Evolutionary conservation across 1,140 invertebrate genomes (phyloP).

Genomic region (Tetragonula clypearis): DNA sequence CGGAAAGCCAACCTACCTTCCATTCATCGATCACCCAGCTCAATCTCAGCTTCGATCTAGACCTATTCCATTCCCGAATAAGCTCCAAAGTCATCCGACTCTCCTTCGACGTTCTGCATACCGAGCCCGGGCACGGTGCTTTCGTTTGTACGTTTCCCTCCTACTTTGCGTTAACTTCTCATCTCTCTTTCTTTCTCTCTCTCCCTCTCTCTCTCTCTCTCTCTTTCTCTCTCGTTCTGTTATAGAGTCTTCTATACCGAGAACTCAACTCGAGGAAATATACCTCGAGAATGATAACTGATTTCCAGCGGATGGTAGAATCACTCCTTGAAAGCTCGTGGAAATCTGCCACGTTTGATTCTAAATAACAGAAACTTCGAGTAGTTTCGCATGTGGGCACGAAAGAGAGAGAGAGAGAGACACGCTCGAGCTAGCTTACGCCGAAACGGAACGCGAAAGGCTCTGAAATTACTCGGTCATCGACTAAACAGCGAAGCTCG

Average conservation of each 20-base stretch:
- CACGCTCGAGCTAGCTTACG: too few relatives aligned
- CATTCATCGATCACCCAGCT: conserved; percentile 68
- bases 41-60: conserved; percentile 61
- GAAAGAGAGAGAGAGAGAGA: too few relatives aligned
- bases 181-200: conserved; percentile 3
- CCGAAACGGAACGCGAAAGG: background rate
- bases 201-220: background rate
- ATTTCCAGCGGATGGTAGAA: background rate
- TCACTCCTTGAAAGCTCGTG: background rate
- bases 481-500: background rate
- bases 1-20: conserved; percentile 60
- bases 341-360: conserved; percentile 6
- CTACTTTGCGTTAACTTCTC: background rate
- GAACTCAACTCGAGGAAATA: conserved; percentile 15
- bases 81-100: conserved; percentile 54
- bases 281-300: conserved; percentile 31
- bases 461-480: conserved; percentile 27
- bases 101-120: conserved; percentile 50
- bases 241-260: conserved; percentile 1
- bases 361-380: conserved; percentile 26
- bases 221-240: background rate
- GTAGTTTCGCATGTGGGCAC: background rate
- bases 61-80: conserved; percentile 62
- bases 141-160: conserved; percentile 1
- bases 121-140: background rate